Base-by-base conservation (phyloP, 2,113 vertebrate species). In the Chascanopsetta lugubris region DNA sequence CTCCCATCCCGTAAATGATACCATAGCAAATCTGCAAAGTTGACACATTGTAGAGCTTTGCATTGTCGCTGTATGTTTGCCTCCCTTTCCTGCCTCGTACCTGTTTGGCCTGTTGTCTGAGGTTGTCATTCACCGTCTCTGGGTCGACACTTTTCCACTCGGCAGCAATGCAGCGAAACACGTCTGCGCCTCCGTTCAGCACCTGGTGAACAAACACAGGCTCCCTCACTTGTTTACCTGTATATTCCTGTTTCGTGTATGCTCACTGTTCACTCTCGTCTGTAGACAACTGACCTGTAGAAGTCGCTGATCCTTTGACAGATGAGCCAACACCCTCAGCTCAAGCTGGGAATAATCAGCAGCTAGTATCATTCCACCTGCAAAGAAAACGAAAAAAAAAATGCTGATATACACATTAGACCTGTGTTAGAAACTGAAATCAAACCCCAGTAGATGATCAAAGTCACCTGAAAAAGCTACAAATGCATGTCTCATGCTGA, bases 1-100 rank as follows among this genome's bases (percentile, higher is more conserved):
- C 94, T 87, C 97, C 96, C 91, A 99, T 99, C 65, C 97, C 97
- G 34, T 99, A 99, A 79, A 99, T 95, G 60, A 99, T 99, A 72
- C 97, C 97, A 66, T 99, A 99, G 87, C 96, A 99, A 85, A 99
- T 97, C 97, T 99, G 77, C 27, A 72, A 46, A 55, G 20, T 1
- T 43, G 3, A 38, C 27, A 30, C 9, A 40, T 9, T 11, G 55
- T 21, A 61, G 17, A 63, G 8, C 1, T 27, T 17, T 20, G n/a
- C 13, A 36, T 6, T 24, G 4, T 24, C 18, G 36, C 54, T 48
- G 40, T 5, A 13, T 24, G 8, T 21, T 34, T 26, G 10, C 6
- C 0, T 20, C 11, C 36, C 27, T n/a, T 25, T 29, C 11, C 32
- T 50, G 34, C 6, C 4, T 24, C 2, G 61, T 57, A 98, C 97